Evolutionary conservation across 2,888 invertebrate species (phyloP).

Genomic region (Pycnomerus fuliginosus): DNA sequence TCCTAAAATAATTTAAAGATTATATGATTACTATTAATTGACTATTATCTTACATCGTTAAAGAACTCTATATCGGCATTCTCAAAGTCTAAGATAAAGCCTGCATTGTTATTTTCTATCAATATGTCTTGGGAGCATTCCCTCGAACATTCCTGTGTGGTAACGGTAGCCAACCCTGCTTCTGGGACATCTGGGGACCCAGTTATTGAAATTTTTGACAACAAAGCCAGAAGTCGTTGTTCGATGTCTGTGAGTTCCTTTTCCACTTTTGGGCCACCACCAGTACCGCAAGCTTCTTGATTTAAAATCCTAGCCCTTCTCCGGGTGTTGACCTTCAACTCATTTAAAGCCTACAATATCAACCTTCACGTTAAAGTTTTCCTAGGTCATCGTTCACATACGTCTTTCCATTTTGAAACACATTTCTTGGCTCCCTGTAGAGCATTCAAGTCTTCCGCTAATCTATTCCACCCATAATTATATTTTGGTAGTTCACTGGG

Average conservation of each 20-base stretch:
- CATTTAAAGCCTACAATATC: neutral
- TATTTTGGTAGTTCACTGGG: neutral
- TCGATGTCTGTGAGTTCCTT: neutral
- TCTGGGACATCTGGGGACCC: neutral
- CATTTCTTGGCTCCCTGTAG: neutral
- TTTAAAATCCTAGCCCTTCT: neutral
- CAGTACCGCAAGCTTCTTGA: neutral
- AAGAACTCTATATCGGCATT: no score
- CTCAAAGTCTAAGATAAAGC: no score
- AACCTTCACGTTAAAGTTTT: neutral
- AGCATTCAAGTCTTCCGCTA: neutral
- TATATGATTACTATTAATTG: no score
- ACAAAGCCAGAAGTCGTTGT: neutral
- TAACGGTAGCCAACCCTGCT: no score
- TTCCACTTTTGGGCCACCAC: neutral
- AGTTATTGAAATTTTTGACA: neutral
- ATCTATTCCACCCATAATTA: neutral
- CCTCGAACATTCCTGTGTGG: no score
- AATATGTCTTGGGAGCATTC: no score
- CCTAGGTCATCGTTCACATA: neutral
- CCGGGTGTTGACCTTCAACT: neutral
- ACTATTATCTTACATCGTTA: no score
- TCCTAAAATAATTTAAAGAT: no score
- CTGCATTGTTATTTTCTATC: no score
- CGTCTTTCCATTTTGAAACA: neutral